Evolutionary conservation across 2,888 invertebrate species (phyloP).

Genomic region (Apamea epomidion): DNA sequence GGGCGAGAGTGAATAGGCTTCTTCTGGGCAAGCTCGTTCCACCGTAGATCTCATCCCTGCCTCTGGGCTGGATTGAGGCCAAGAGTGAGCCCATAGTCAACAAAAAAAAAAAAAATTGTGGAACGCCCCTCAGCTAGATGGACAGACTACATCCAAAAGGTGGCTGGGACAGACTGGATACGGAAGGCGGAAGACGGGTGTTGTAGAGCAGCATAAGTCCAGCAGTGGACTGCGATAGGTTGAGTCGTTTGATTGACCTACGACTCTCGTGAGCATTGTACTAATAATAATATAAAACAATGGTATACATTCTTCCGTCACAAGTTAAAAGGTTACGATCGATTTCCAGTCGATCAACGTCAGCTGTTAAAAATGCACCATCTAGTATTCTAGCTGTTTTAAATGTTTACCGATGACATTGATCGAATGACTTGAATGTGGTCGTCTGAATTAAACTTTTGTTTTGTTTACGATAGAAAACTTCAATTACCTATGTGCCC

Average conservation of each 20-base stretch:
- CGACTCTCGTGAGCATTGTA: not conserved
- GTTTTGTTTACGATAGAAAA: not conserved
- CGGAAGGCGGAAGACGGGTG: no score
- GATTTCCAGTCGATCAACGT: constrained; percentile 21
- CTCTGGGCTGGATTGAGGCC: no score
- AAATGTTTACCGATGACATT: constrained; percentile 26
- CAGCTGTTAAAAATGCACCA: constrained; percentile 9
- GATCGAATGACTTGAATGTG: constrained; percentile 10
- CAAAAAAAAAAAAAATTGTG: no score
- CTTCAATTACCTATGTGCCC: not conserved
- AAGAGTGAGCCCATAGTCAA: no score
- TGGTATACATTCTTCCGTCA: not conserved
- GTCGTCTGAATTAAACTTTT: not conserved
- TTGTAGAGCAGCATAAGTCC: no score
- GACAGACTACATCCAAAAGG: no score
- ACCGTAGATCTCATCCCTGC: no score
- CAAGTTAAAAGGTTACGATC: not conserved
- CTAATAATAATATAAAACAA: not conserved
- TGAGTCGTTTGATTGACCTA: not conserved
- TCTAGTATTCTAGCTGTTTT: not conserved
- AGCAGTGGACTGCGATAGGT: no score
- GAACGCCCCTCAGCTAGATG: no score
- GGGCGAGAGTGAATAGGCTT: no score
- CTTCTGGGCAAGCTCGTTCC: no score
- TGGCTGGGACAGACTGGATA: no score